Conservation (phyloP, 2,888 invertebrate species). For the Campoletis raptor region DNA sequence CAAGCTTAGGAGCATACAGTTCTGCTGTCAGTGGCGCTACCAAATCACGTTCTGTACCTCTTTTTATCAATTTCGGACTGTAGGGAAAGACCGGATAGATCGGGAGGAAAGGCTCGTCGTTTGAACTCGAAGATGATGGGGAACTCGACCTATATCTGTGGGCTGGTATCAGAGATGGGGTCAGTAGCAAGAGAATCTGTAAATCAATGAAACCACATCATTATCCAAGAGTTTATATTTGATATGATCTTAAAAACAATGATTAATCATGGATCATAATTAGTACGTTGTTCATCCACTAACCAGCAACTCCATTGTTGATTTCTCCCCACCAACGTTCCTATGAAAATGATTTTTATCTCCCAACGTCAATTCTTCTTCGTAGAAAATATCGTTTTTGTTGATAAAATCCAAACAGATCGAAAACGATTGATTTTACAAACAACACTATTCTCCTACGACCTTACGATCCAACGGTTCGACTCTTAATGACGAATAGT, state of each 20-base stretch:
- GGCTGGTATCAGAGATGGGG: constrained; percentile 76
- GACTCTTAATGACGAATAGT: constrained; percentile 80
- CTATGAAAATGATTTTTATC: background rate
- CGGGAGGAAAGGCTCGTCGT: constrained; percentile 82
- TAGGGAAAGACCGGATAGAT: constrained; percentile 82
- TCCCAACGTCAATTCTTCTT: constrained; percentile 4
- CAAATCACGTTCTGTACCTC: constrained; percentile 77
- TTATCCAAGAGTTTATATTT: background rate
- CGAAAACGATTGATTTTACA: background rate
- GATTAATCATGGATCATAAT: background rate
- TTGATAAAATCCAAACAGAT: background rate
- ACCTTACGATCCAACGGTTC: constrained; percentile 74
- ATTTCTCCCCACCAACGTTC: constrained; percentile 55
- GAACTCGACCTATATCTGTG: constrained; percentile 73
- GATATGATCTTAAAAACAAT: background rate
- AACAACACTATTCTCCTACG: constrained; percentile 59
- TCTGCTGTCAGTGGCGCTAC: constrained; percentile 77
- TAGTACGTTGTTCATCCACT: constrained; percentile 68
- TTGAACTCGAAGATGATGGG: constrained; percentile 73
- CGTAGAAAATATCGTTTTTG: background rate
- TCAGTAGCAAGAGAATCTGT: constrained; percentile 78
- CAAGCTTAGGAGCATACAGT: constrained; percentile 79
- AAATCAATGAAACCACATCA: background rate
- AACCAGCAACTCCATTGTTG: constrained; percentile 80
- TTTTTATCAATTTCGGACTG: constrained; percentile 81